Evolutionary conservation across 2,113 vertebrate species (phyloP).

Genomic region (Rallus limicola): DNA sequence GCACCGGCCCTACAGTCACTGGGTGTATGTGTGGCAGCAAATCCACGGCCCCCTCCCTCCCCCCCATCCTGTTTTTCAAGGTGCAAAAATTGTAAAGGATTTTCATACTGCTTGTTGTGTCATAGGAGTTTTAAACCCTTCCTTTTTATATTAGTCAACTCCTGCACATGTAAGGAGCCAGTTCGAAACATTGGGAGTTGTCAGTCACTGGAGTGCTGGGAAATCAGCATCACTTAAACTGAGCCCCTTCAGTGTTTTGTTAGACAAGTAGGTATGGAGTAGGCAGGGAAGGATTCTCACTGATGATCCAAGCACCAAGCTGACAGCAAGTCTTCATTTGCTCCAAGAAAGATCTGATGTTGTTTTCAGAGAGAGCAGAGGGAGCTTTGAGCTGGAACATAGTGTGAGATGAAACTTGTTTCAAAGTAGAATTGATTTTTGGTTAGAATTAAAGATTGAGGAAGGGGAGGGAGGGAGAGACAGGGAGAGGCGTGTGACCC

Average conservation of each 20-base stretch:
- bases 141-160: neutral
- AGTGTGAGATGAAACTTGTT: neutral
- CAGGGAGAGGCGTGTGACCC: neutral
- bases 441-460: no score
- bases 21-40: neutral
- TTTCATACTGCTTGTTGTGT: neutral
- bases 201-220: neutral
- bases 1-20: neutral
- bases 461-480: neutral
- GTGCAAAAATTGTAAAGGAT: neutral
- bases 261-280: neutral
- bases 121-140: neutral
- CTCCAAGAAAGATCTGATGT: neutral
- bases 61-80: neutral
- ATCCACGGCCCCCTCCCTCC: neutral
- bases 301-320: neutral
- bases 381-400: neutral
- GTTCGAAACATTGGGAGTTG: neutral
- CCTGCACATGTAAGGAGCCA: neutral
- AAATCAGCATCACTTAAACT: neutral
- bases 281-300: neutral
- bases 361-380: neutral
- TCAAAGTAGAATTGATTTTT: neutral
- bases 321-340: neutral
- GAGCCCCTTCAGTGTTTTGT: neutral